Evolutionary conservation across 2,888 invertebrate genomes (phyloP).

Genomic region (Eupelmus urozonus): DNA sequence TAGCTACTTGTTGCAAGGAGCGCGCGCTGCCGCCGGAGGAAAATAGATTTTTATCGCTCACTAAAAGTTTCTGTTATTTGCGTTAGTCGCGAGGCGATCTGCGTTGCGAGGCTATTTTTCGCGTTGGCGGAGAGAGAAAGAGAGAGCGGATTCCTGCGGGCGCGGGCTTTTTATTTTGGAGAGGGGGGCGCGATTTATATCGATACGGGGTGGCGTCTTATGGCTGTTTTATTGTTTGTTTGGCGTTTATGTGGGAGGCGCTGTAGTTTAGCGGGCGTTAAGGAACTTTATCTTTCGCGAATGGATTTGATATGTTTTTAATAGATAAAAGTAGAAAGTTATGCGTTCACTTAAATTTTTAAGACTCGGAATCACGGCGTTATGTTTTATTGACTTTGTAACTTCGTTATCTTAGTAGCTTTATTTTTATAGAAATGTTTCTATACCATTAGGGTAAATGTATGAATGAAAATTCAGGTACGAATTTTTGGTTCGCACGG

Average conservation of each 20-base stretch:
- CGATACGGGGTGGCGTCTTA: neutral
- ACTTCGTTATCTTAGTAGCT: neutral
- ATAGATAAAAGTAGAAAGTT: neutral
- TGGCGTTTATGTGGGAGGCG: neutral
- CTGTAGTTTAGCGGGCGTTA: neutral
- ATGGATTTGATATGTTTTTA: neutral
- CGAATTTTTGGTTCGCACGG: too few species aligned
- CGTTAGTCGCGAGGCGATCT: neutral
- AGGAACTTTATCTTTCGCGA: neutral
- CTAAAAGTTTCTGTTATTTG: constrained; percentile 59
- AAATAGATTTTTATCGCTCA: constrained; percentile 58
- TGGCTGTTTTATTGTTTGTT: neutral
- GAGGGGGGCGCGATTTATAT: too few species aligned
- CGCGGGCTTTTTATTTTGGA: constrained; percentile 16
- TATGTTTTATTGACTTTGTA: neutral
- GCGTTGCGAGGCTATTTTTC: constrained; percentile 25
- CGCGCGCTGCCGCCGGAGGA: neutral
- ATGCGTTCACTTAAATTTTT: neutral
- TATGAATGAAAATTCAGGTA: too few species aligned
- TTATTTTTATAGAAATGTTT: too few species aligned
- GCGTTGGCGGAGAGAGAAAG: too few species aligned
- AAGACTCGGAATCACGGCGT: too few species aligned
- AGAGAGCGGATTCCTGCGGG: constrained; percentile 22
- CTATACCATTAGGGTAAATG: too few species aligned
- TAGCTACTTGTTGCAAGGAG: constrained; percentile 49